Conservation (phyloP, 1,140 invertebrate genomes). For the Cephus cinctus region DNA sequence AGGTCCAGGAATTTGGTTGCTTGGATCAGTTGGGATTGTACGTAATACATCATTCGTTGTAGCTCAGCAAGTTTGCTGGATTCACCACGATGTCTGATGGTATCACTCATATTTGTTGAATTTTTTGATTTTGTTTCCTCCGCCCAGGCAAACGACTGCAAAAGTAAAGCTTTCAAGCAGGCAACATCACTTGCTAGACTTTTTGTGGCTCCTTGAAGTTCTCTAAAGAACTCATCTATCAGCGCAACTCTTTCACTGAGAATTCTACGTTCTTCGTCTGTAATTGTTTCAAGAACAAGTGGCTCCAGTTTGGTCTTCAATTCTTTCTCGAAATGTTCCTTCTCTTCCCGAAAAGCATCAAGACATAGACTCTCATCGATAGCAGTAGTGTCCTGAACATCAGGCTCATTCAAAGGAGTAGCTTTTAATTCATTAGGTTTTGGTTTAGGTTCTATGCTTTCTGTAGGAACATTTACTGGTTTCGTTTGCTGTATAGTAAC, state of each 20-base stretch:
- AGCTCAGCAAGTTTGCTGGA: conserved; percentile 44
- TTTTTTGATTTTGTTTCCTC: conserved; percentile 54
- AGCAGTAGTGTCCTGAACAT: neutral
- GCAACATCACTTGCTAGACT: conserved; percentile 45
- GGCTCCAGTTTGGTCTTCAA: conserved; percentile 38
- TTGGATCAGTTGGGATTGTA: conserved; percentile 50
- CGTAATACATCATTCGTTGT: conserved; percentile 43
- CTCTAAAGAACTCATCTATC: conserved; percentile 51
- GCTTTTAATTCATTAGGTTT: neutral
- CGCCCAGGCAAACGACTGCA: conserved; percentile 54
- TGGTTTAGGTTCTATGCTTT: conserved; percentile 6
- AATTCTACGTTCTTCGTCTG: conserved; percentile 52
- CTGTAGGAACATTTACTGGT: neutral
- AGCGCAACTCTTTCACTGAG: conserved; percentile 44
- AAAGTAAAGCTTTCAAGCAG: conserved; percentile 43
- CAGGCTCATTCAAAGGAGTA: neutral
- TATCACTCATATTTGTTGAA: conserved; percentile 24
- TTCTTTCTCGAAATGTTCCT: conserved; percentile 56
- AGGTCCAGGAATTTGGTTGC: conserved; percentile 47
- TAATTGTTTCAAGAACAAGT: conserved; percentile 43
- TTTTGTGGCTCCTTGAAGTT: conserved; percentile 52
- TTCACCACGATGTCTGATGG: conserved; percentile 34
- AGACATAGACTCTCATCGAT: conserved; percentile 37
- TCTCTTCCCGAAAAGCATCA: conserved; percentile 44
- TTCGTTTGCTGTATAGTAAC: conserved; percentile 16